A percentile compares a stretch with the other conserved stretches of the same genome.
These are phyloP conservation scores for Caretta caretta DNA, from an alignment of 2,113 vertebrate genomes.

Conservation along the genomic window DNA sequence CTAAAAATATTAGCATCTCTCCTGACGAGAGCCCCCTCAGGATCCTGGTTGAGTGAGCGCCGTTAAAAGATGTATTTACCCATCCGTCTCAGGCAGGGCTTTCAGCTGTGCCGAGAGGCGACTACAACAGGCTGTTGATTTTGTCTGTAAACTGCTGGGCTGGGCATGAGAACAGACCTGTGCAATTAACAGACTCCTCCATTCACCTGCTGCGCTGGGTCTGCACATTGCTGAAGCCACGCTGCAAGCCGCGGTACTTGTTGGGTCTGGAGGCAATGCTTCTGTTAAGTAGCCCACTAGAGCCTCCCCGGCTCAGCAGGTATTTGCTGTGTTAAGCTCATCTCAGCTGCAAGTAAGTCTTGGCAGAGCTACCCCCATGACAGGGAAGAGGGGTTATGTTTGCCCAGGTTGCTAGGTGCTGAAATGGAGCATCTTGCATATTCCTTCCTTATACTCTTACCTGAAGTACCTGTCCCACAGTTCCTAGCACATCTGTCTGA, in stretches of 20 bases:
- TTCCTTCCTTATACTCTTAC: too few species aligned
- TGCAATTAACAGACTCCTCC: neutral
- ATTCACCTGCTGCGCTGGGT: neutral
- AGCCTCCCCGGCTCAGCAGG: neutral
- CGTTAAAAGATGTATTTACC: fast-evolving
- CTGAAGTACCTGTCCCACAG: neutral
- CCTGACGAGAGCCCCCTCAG: slow-evolving; percentile 22
- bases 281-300: neutral
- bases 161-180: neutral
- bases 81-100: neutral
- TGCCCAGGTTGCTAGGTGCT: neutral
- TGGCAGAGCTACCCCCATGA: neutral
- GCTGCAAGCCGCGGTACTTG: neutral
- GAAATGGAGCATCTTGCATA: too few species aligned
- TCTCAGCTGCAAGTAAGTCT: neutral
- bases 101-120: neutral
- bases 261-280: neutral
- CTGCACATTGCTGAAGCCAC: neutral
- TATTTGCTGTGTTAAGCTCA: neutral
- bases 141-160: neutral
- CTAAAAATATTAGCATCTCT: slow-evolving; percentile 42
- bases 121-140: fast-evolving
- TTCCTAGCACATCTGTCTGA: neutral
- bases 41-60: neutral
- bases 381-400: neutral